Conservation (phyloP, 2,797 vertebrate genomes). For the Perodicticus potto region DNA sequence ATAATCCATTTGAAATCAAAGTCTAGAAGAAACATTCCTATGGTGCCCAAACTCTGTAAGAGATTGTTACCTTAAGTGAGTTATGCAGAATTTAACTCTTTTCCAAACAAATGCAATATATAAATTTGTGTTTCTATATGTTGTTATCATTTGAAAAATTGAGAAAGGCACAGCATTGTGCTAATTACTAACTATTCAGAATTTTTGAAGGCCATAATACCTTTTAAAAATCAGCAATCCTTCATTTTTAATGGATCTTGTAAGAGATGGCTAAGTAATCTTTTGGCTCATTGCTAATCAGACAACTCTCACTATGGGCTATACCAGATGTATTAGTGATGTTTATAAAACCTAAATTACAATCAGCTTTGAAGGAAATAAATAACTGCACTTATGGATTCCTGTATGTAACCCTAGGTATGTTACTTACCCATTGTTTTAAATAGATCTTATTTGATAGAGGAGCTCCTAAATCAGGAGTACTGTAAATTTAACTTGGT, state of each 20-base stretch:
- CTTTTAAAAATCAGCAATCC: conserved; percentile 24
- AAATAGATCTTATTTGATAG: conserved; percentile 45
- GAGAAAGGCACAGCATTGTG: conserved; percentile 26
- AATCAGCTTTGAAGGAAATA: conserved; percentile 29
- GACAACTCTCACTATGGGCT: not conserved
- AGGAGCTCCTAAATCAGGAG: conserved; percentile 44
- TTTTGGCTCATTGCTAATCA: not conserved
- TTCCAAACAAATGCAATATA: conserved; percentile 47
- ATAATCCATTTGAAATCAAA: conserved; percentile 37
- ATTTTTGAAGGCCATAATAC: not conserved
- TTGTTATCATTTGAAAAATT: conserved; percentile 33
- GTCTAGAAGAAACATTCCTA: conserved; percentile 11
- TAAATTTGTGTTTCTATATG: not conserved
- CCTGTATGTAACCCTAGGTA: not conserved
- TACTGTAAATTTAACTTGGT: conserved; percentile 58
- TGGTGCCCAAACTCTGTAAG: not conserved
- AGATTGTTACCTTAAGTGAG: not conserved
- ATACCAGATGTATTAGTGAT: not conserved
- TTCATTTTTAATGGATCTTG: conserved; percentile 33
- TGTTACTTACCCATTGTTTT: conserved; percentile 30
- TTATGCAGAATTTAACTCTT: conserved; percentile 37
- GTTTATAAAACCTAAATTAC: conserved; percentile 22
- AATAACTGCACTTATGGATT: not conserved
- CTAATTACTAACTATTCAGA: conserved; percentile 40
- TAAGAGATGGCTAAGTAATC: not conserved